Evolutionary conservation across 2,888 invertebrate genomes (phyloP).

Genomic region (Cerceris rybyensis): DNA sequence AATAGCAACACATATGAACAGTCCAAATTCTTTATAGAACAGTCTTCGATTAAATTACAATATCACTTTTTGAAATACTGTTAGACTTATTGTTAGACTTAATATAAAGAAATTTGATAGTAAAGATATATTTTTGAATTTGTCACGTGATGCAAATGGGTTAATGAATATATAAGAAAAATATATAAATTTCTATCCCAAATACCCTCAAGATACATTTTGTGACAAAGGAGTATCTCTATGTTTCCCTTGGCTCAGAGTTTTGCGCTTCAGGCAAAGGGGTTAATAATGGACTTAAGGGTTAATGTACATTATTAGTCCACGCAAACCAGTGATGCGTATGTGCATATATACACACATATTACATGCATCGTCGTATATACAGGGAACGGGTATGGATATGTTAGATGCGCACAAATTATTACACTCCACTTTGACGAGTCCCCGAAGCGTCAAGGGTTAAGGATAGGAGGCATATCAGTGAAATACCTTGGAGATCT

Average conservation of each 20-base stretch:
- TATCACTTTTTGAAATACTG: too few species aligned
- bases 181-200: not conserved
- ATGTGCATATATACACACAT: not conserved
- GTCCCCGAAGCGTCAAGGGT: not conserved
- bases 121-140: too few species aligned
- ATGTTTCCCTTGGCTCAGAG: not conserved
- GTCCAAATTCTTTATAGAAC: too few species aligned
- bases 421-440: constrained; percentile 51
- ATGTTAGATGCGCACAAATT: constrained; percentile 50
- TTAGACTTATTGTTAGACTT: too few species aligned
- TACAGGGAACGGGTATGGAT: constrained; percentile 12
- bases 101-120: too few species aligned
- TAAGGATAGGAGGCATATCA: constrained; percentile 46
- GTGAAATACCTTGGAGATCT: constrained; percentile 10
- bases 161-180: not conserved
- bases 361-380: constrained; percentile 10
- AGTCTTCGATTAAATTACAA: too few species aligned
- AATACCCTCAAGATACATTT: not conserved
- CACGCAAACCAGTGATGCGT: constrained; percentile 11
- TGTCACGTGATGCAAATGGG: too few species aligned
- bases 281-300: constrained; percentile 46
- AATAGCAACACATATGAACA: too few species aligned
- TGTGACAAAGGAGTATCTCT: constrained; percentile 8
- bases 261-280: constrained; percentile 9
- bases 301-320: constrained; percentile 23